phyloP scores from a whole-genome alignment of 2,888 invertebrate genomes.

The Heteropelma amictum region DNA sequence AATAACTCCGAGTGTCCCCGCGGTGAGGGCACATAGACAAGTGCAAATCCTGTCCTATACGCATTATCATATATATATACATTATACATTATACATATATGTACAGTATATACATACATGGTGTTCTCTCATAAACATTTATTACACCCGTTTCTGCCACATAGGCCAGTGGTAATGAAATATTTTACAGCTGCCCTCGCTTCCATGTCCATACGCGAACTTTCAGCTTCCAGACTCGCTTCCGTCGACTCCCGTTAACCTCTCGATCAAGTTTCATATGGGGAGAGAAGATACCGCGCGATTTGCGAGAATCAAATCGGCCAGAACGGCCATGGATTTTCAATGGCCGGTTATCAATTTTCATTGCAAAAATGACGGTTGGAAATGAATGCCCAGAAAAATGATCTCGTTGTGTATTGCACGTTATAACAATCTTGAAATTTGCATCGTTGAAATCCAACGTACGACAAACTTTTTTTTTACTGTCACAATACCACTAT shows the following conservation, averaged over 20 bases:
- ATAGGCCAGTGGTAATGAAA: constrained; percentile 61
- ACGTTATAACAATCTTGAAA: too few species aligned
- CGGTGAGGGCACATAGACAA: constrained; percentile 32
- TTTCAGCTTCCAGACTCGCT: constrained; percentile 56
- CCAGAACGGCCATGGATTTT: not conserved
- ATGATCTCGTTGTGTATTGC: too few species aligned
- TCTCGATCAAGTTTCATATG: not conserved
- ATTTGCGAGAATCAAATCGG: not conserved
- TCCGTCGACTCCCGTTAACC: constrained; percentile 41
- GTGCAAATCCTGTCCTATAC: constrained; percentile 28
- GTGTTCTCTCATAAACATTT: constrained; percentile 63
- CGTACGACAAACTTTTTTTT: too few species aligned
- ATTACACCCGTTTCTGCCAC: constrained; percentile 54
- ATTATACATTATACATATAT: constrained; percentile 19
- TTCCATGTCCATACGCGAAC: constrained; percentile 34
- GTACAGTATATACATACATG: constrained; percentile 19
- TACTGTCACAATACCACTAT: too few species aligned
- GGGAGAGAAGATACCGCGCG: not conserved
- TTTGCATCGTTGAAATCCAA: too few species aligned
- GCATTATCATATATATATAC: too few species aligned
- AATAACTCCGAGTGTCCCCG: constrained; percentile 34
- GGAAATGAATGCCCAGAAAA: too few species aligned
- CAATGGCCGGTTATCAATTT: not conserved
- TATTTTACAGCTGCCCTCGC: constrained; percentile 62
- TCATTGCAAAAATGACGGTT: too few species aligned